phyloP scores from a whole-genome alignment of 2,888 invertebrate genomes.

The Ditula angustiorana region DNA sequence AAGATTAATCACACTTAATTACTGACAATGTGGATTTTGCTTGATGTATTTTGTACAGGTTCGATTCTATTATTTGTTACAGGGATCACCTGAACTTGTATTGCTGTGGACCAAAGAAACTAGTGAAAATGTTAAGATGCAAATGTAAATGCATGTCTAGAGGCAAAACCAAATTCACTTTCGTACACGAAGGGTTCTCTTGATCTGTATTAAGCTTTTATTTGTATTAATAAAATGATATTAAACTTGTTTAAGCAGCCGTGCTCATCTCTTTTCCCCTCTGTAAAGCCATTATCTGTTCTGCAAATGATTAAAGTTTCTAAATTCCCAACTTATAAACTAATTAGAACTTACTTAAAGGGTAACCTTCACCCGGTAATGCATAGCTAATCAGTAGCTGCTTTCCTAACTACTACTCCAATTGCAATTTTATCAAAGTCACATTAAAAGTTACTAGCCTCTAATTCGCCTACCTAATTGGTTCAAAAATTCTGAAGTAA shows the following conservation, averaged over 20 bases:
- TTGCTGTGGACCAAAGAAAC: slow-evolving; percentile 83
- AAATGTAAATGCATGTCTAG: slow-evolving; percentile 67
- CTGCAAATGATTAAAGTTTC: not conserved
- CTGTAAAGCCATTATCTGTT: not conserved
- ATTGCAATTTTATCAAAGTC: slow-evolving; percentile 15
- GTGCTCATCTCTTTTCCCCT: not conserved
- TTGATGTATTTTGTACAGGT: slow-evolving; percentile 18
- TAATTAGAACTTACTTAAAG: not conserved
- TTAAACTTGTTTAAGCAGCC: slow-evolving; percentile 21
- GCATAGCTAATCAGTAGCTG: not conserved
- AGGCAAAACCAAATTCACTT: slow-evolving; percentile 71
- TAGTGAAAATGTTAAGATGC: slow-evolving; percentile 70
- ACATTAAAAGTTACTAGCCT: slow-evolving; percentile 32
- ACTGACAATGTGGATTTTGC: too few species aligned
- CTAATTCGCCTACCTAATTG: not conserved
- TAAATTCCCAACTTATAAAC: slow-evolving; percentile 2
- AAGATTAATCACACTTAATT: too few species aligned
- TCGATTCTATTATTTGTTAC: slow-evolving; percentile 51
- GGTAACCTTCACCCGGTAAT: not conserved
- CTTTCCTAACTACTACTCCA: not conserved
- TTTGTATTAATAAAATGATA: slow-evolving; percentile 38
- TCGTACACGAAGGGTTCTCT: slow-evolving; percentile 77
- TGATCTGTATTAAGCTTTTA: slow-evolving; percentile 47
- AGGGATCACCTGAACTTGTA: slow-evolving; percentile 71
- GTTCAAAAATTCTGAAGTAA: not conserved